Evolutionary conservation across 1,140 invertebrate species (phyloP), one percentile per base, ranked within the genome.

Genomic region (Trachymyrmex cornetzi): DNA sequence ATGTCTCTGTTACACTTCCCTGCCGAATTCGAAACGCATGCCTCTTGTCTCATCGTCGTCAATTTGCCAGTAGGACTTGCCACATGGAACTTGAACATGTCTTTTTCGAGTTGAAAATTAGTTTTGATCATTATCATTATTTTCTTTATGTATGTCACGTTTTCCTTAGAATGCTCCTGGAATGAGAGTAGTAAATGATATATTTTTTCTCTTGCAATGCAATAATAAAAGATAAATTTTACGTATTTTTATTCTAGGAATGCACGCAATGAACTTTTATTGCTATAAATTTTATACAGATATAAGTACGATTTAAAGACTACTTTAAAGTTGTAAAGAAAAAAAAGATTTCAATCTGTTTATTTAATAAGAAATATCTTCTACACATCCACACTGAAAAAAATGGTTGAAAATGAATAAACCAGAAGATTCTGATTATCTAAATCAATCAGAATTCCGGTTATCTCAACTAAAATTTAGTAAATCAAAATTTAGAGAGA

Each of bases 111-210:
- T 24, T n/a, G 24, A 66, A 55, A 67, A 67, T 55, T n/a, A 53
- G 6, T 22, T 67, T 53, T 67, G 30, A 55, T 67, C 48, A 11
- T 48, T 38, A 22, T 66, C 44, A 34, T 66, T 80, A 80, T 22
- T 53, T 55, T n/a, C 77, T 30, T 38, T 50, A 27, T 48, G 30
- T 63, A 30, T 24, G 55, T 55, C 48, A 48, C 27, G 30, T 50
- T 50, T 22, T 53, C 19, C 9, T 11, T n/a, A 30, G 34, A 48
- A n/a, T 6, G 12, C 9, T n/a, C 19, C 61, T 30, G 24, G 44
- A 79, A 66, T 55, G 77, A 66, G 24, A 80, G 64, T n/a, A n/a
- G 71, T n/a, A 34, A 34, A 57, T 57, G 22, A 24, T 61, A 61
- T 12, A 22, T 38, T n/a, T n/a, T n/a, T n/a, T 61, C 11, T 61